Base-by-base conservation (phyloP, 2,888 invertebrate species). In the Thymelicus sylvestris region DNA sequence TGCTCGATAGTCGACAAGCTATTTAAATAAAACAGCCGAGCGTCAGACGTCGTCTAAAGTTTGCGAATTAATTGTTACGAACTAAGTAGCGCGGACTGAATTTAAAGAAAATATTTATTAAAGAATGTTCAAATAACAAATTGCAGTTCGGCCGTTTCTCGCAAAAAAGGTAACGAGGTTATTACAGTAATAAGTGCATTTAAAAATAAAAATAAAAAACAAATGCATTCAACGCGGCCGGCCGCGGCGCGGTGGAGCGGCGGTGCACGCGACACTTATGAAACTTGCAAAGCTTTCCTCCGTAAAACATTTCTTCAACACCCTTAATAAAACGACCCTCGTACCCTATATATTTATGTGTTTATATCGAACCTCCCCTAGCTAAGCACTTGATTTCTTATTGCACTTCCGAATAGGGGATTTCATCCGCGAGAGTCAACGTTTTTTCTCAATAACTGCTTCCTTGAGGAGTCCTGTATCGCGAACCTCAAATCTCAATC, bases 401-500 rank as follows among this genome's bases (percentile, higher is more conserved):
- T 83, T 91, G 92, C 92, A 92, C 87, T 89, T 83, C 80, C 79
- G 80, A 82, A 80, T 77, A 80, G 77, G 81, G 81, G 85, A 83
- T 84, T 86, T 84, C 81, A 80, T 83, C 81, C 81, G 80, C 81
- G 78, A 88, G 88, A 90, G 89, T 87, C 87, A 88, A 87, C 87
- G 83, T 88, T 91, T 91, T 86, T 84, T 78, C 77, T 80, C 85
- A 81, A 81, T 79, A 82, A 82, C 83, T 84, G 78, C 80, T 76
- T 75, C 76, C 82, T 74, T 15, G 59, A 38, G 59, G 10, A 1
- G 0, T 31, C 13, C 31, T n/a, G 65, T 44, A 59, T 41, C n/a
- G 63, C 31, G 38, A 61, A 44, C 31, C 10, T 59, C 19, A 59
- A 61, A 44, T 24, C 10, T 59, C 19, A 59, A 69, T 69, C 69